phyloP scores from a whole-genome alignment of 1,140 invertebrate species.

The Drosophila takahashii region DNA sequence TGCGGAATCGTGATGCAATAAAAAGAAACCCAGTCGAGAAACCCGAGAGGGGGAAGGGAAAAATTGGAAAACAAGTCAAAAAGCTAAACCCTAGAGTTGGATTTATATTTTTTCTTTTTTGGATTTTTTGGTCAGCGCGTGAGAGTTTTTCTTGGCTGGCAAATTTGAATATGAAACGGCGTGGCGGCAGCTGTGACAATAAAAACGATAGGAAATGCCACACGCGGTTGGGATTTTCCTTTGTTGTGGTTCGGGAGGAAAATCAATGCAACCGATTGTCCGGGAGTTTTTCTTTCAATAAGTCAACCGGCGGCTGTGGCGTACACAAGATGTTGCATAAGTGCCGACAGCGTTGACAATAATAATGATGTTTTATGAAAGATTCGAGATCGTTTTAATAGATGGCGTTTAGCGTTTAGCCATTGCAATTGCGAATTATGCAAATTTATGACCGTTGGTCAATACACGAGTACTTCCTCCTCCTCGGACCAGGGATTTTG shows the following conservation, averaged over 20 bases:
- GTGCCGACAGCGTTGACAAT: conserved; percentile 53
- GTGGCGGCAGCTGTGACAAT: conserved; percentile 54
- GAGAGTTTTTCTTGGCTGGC: conserved; percentile 58
- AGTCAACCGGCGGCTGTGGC: conserved; percentile 21
- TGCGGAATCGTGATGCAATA: conserved; percentile 75
- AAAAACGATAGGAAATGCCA: conserved; percentile 52
- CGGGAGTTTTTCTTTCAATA: conserved; percentile 58
- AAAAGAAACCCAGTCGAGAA: conserved; percentile 46
- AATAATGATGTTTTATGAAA: conserved; percentile 59
- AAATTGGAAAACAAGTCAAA: conserved; percentile 41
- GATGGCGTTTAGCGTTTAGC: conserved; percentile 30
- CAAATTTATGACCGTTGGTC: conserved; percentile 64
- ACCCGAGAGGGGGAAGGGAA: background rate
- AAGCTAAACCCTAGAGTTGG: conserved; percentile 27
- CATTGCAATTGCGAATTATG: conserved; percentile 68
- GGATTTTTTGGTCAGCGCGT: conserved; percentile 45
- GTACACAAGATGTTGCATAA: conserved; percentile 62
- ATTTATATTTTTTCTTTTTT: conserved; percentile 32
- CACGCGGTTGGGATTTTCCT: conserved; percentile 55
- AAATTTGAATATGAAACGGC: conserved; percentile 69
- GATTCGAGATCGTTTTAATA: conserved; percentile 47
- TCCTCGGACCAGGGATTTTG: conserved; percentile 27
- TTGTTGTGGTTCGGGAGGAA: conserved; percentile 56
- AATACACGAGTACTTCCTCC: conserved; percentile 17
- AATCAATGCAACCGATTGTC: conserved; percentile 63